These are phyloP conservation scores for Pharmacophagus antenor DNA, from an alignment of 2,888 invertebrate species.

Conservation along the genomic window DNA sequence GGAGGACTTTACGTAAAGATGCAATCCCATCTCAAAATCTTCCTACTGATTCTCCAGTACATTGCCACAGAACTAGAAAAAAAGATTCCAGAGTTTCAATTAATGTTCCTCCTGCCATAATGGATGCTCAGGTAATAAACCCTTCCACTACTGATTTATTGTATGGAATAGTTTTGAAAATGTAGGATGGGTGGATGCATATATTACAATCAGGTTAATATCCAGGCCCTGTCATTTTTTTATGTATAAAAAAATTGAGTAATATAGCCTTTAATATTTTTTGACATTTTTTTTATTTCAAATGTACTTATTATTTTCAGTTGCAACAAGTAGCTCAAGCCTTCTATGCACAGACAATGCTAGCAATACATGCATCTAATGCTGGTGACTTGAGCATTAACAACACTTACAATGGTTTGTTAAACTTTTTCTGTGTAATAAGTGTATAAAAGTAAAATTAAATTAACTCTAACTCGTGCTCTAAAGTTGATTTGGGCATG, in stretches of 20 bases:
- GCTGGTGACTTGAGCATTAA: slow-evolving; percentile 37
- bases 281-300: not conserved
- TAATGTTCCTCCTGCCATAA: slow-evolving; percentile 39
- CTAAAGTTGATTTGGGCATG: too few relatives aligned
- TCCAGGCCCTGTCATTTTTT: too few relatives aligned
- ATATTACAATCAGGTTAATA: too few relatives aligned
- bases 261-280: too few relatives aligned
- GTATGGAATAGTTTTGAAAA: too few relatives aligned
- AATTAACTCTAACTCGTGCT: too few relatives aligned
- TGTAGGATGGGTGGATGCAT: too few relatives aligned
- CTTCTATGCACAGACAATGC: slow-evolving; percentile 70
- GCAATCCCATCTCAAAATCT: slow-evolving; percentile 72
- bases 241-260: too few relatives aligned
- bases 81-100: slow-evolving; percentile 46
- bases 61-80: slow-evolving; percentile 45
- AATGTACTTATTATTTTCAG: slow-evolving; percentile 39
- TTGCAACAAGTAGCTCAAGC: slow-evolving; percentile 67
- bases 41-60: slow-evolving; percentile 56
- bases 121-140: slow-evolving; percentile 53
- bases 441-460: too few relatives aligned
- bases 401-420: slow-evolving; percentile 45
- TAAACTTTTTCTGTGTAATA: not conserved
- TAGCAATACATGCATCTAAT: slow-evolving; percentile 63
- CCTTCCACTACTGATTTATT: too few relatives aligned
- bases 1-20: slow-evolving; percentile 71